Percentiles rank a stretch among this genome's conserved stretches.
phyloP scores from a whole-genome alignment of 2,888 invertebrate genomes.

The Brachyptera putata region DNA sequence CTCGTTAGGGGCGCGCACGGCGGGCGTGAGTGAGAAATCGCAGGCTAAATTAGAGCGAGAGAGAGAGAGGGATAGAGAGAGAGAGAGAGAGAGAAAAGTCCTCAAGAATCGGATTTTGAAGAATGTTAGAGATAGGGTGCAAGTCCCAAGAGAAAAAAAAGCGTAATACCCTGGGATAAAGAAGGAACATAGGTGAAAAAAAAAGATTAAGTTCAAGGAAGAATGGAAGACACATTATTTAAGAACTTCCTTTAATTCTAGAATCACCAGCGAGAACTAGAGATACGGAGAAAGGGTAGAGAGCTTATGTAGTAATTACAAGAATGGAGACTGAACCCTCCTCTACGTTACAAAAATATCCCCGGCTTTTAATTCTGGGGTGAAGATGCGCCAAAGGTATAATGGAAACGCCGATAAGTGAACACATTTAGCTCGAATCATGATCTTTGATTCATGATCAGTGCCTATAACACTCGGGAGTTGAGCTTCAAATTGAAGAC shows the following conservation, averaged over 20 bases:
- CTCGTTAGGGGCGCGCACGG: constrained; percentile 13
- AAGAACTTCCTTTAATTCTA: constrained; percentile 11
- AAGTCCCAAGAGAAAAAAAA: neutral
- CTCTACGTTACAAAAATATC: constrained; percentile 8
- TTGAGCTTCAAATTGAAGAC: constrained; percentile 5
- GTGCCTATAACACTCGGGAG: too few relatives aligned
- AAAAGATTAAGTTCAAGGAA: constrained; percentile 4
- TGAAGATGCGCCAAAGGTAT: neutral
- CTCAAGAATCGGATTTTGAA: constrained; percentile 8
- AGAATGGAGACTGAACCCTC: constrained; percentile 6
- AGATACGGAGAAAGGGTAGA: neutral
- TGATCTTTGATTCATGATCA: constrained; percentile 5
- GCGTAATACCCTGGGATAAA: neutral
- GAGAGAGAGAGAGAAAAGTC: neutral
- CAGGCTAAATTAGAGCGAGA: neutral
- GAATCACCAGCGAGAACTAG: too few relatives aligned
- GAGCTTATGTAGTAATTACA: constrained; percentile 23
- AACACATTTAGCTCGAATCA: constrained; percentile 2
- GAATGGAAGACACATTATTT: constrained; percentile 18
- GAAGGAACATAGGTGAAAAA: constrained; percentile 6
- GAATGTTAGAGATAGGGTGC: constrained; percentile 13
- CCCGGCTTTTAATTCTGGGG: neutral
- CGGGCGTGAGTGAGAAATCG: neutral
- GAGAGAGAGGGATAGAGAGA: neutral
- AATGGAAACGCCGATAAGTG: constrained; percentile 6